phyloP scores from a whole-genome alignment of 2,113 vertebrate species.

The Notothenia rossii region DNA sequence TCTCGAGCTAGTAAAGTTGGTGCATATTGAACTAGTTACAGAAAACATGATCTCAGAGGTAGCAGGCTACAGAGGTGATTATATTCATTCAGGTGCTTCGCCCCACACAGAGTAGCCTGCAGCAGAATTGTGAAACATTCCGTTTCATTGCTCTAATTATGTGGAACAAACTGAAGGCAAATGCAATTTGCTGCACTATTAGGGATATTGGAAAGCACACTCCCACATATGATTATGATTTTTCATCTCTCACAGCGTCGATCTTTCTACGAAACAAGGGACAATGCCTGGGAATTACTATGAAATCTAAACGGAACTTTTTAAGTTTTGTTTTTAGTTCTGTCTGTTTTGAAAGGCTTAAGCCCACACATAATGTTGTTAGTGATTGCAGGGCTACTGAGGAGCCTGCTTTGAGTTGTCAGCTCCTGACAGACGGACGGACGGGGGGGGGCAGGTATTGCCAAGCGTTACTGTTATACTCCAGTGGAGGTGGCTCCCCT shows the following conservation, averaged over 20 bases:
- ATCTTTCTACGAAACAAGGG: slow-evolving; percentile 29
- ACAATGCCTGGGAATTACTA: slow-evolving; percentile 49
- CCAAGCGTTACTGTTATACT: slow-evolving; percentile 48
- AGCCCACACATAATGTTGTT: slow-evolving; percentile 61
- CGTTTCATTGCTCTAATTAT: slow-evolving; percentile 54
- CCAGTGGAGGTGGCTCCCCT: slow-evolving; percentile 37
- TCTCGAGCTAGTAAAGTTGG: slow-evolving; percentile 65
- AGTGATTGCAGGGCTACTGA: slow-evolving; percentile 42
- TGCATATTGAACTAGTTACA: slow-evolving; percentile 67
- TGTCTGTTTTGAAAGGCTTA: slow-evolving; percentile 18
- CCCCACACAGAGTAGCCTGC: slow-evolving; percentile 61
- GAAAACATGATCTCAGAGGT: slow-evolving; percentile 62
- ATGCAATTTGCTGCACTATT: slow-evolving; percentile 65
- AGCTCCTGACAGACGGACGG: slow-evolving; percentile 61
- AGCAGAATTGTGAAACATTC: slow-evolving; percentile 49
- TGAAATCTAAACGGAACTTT: slow-evolving; percentile 34
- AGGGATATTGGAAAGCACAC: slow-evolving; percentile 43
- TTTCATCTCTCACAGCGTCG: slow-evolving; percentile 43
- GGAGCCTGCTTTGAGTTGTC: slow-evolving; percentile 65
- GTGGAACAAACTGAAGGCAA: slow-evolving; percentile 55
- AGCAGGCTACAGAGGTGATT: slow-evolving; percentile 46
- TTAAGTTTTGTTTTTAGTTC: slow-evolving; percentile 23
- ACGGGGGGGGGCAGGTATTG: slow-evolving; percentile 49
- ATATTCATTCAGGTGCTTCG: slow-evolving; percentile 52
- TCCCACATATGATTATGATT: slow-evolving; percentile 56